Evolutionary conservation across 2,888 invertebrate species (phyloP).

Genomic region (Cryptosula pallasiana): DNA sequence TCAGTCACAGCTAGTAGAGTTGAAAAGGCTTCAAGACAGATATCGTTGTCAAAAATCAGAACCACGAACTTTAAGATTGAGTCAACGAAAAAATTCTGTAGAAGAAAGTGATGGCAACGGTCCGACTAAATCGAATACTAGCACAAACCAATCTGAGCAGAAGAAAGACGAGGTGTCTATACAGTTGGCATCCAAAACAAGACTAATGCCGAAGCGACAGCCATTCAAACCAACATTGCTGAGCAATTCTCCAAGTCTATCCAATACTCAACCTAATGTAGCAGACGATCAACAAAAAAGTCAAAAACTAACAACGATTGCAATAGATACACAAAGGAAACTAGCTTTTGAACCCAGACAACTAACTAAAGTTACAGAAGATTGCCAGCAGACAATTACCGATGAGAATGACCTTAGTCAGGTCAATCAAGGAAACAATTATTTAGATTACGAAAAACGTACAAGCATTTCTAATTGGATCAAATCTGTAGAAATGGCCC

Average conservation of each 20-base stretch:
- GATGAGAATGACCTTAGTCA: background rate
- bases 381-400: background rate
- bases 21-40: constrained; percentile 4
- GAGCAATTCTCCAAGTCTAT: background rate
- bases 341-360: background rate
- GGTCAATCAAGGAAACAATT: background rate
- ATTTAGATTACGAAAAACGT: background rate
- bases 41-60: background rate
- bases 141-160: background rate
- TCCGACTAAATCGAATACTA: background rate
- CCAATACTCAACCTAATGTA: background rate
- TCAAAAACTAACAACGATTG: background rate
- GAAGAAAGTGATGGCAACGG: background rate
- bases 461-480: background rate
- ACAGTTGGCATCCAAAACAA: background rate
- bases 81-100: background rate
- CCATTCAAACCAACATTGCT: background rate
- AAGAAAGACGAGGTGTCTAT: background rate
- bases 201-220: background rate
- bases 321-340: background rate
- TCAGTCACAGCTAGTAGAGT: constrained; percentile 11
- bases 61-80: background rate
- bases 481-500: constrained; percentile 11
- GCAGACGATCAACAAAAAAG: background rate
- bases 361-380: background rate